phyloP scores from a whole-genome alignment of 2,888 invertebrate genomes.

The Agriopis marginaria region DNA sequence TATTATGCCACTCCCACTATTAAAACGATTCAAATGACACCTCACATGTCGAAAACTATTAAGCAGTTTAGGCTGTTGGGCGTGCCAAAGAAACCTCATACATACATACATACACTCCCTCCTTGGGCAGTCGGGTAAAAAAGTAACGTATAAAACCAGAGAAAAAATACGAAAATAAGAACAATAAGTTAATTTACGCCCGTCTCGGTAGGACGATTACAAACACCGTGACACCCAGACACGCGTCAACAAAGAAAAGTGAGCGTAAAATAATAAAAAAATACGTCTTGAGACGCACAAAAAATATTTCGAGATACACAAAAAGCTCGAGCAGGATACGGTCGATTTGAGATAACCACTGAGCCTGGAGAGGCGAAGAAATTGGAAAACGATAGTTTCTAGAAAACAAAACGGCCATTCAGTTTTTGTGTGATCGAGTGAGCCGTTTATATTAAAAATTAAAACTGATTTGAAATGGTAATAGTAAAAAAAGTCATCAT shows the following conservation, averaged over 20 bases:
- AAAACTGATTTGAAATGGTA: not conserved
- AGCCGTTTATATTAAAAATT: not conserved
- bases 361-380: constrained; percentile 21
- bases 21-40: too few species aligned
- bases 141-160: constrained; percentile 10
- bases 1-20: too few species aligned
- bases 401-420: constrained; percentile 12
- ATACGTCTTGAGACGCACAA: constrained; percentile 32
- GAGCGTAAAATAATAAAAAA: constrained; percentile 54
- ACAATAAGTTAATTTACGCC: constrained; percentile 72
- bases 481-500: not conserved
- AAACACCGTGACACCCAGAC: constrained; percentile 71
- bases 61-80: too few species aligned
- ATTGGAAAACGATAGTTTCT: constrained; percentile 23
- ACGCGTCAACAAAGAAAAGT: constrained; percentile 69
- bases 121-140: not conserved
- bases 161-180: constrained; percentile 65
- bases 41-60: too few species aligned
- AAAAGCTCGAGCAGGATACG: constrained; percentile 35
- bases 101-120: too few species aligned
- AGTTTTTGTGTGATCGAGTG: constrained; percentile 15
- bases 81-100: too few species aligned
- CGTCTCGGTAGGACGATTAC: constrained; percentile 64
- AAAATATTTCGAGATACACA: constrained; percentile 24
- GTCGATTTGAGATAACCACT: constrained; percentile 35